Base-by-base conservation (phyloP, 1,140 invertebrate species). In the Plutomurus gul region DNA sequence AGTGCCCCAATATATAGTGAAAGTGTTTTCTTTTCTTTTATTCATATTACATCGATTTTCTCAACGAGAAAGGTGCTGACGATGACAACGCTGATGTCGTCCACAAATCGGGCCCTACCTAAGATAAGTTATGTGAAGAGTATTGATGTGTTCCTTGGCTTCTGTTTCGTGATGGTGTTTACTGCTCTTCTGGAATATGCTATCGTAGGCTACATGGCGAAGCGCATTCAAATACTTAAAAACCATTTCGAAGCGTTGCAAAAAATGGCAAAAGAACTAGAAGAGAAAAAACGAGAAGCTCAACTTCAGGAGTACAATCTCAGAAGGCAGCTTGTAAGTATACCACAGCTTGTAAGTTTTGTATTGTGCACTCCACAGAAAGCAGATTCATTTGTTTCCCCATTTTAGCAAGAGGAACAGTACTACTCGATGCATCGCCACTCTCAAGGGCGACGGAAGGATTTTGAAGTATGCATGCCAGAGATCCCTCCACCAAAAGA, bases 201-300 rank as follows among this genome's bases (percentile, higher is more conserved):
- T 75, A 95, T 94, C 71, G 95, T 97, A 77, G 95, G 95, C 82
- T 96, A 97, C 87, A 94, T 96, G 92, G 95, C 94, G 78, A 97
- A 96, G 89, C 89, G 95, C 86, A 96, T 97, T 87, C 93, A 96
- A 87, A 96, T 96, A 94, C 89, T 94, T 84, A 96, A 96, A 88
- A 95, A 94, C 87, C 90, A 94, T 82, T 94, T 94, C 86, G 89
- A 92, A 85, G 92, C 92, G 73, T 91, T 94, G 81, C 93, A 95
- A 86, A 96, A 96, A 87, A 92, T 96, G 87, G 93, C 93, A 77
- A 93, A 94, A 83, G 93, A 95, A 87, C 94, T 95, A 88, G 56
- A 65, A n/a, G 56, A 65, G 27, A 51, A 40, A 11, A 47, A 47
- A 75, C 20, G 73, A 75, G 43, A 65, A 18, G 56, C 56, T 65